phyloP scores from a whole-genome alignment of 2,797 vertebrate species.

The Nothura maculosa region DNA sequence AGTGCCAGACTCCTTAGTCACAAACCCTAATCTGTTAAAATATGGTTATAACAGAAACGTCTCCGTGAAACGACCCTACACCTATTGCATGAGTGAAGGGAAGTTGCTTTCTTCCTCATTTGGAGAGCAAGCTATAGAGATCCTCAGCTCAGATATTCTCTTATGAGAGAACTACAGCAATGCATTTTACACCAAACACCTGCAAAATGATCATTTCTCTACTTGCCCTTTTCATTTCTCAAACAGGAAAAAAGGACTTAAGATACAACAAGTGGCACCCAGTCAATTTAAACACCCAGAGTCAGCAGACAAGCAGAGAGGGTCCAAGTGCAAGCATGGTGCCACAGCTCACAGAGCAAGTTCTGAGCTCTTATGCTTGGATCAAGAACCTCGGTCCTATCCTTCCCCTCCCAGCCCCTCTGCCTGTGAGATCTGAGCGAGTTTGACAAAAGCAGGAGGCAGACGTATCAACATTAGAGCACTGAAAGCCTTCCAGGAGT shows the following conservation, averaged over 20 bases:
- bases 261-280: background rate
- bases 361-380: background rate
- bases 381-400: rapidly evolving
- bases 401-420: background rate
- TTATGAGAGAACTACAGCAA: background rate
- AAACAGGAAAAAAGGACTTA: background rate
- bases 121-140: rapidly evolving
- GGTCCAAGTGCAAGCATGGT: background rate
- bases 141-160: background rate
- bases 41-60: background rate
- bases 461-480: background rate
- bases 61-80: background rate
- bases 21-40: background rate
- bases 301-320: background rate
- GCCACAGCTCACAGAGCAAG: background rate
- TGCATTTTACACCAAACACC: background rate
- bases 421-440: rapidly evolving
- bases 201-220: background rate
- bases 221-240: background rate
- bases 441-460: background rate
- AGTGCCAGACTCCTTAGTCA: background rate
- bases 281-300: rapidly evolving
- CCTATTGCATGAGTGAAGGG: background rate
- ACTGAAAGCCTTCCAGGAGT: background rate
- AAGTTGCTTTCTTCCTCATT: background rate